phyloP scores from a whole-genome alignment of 2,888 invertebrate species.

The Strigamia crassipes region DNA sequence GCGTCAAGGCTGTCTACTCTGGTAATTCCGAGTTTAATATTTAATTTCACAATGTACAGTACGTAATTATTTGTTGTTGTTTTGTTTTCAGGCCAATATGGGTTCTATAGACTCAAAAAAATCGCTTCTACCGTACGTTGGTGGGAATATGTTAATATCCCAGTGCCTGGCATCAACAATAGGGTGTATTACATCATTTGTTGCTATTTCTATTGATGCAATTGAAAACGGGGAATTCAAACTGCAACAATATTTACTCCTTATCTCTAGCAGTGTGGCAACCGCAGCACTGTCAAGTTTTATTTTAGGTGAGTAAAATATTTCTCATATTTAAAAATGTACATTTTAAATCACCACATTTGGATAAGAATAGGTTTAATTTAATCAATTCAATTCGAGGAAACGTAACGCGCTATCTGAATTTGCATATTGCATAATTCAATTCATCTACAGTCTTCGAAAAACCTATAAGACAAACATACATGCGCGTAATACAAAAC shows the following conservation, averaged over 20 bases:
- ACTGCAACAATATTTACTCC: constrained; percentile 76
- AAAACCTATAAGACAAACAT: no score
- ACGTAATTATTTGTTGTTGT: constrained; percentile 41
- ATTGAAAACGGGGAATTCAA: constrained; percentile 63
- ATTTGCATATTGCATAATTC: not conserved
- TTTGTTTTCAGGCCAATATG: constrained; percentile 60
- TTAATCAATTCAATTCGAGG: not conserved
- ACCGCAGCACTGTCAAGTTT: constrained; percentile 89
- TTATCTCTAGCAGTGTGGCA: constrained; percentile 83
- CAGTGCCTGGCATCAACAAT: constrained; percentile 82
- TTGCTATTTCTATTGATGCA: constrained; percentile 73
- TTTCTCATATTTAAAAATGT: no score
- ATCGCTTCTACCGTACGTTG: constrained; percentile 59
- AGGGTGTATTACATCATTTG: constrained; percentile 80
- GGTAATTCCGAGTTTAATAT: constrained; percentile 17
- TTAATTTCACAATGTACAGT: not conserved
- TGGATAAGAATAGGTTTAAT: no score
- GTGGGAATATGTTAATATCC: constrained; percentile 60
- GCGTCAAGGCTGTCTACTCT: constrained; percentile 39
- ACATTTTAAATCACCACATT: no score
- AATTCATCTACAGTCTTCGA: no score
- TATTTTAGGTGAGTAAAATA: constrained; percentile 67
- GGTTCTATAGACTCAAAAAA: constrained; percentile 61
- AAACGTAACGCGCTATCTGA: not conserved
- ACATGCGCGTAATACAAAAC: no score